A percentile compares a stretch with the other conserved stretches of the same genome.
Evolutionary conservation across 1,140 invertebrate species (phyloP).

Genomic region (Drosophila mojavensis): DNA sequence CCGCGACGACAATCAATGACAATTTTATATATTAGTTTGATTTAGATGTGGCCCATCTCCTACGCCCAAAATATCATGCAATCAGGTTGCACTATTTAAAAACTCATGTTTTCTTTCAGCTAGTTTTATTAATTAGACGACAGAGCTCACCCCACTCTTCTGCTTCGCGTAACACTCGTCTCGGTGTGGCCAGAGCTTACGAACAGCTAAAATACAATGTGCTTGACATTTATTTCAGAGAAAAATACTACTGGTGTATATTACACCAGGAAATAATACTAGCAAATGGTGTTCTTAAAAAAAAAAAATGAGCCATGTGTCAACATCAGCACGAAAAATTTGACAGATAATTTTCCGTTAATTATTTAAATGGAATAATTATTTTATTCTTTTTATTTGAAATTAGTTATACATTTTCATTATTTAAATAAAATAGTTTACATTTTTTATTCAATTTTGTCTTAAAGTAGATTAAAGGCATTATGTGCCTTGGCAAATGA

Average conservation of each 20-base stretch:
- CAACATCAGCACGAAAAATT: too few species aligned
- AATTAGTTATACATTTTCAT: too few species aligned
- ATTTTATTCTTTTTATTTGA: too few species aligned
- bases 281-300: background rate
- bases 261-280: background rate
- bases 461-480: too few species aligned
- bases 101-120: conserved; percentile 30
- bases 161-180: conserved; percentile 35
- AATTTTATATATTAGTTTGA: conserved; percentile 16
- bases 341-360: too few species aligned
- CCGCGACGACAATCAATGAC: background rate
- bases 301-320: background rate
- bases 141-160: conserved; percentile 1
- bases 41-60: background rate
- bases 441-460: too few species aligned
- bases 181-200: conserved; percentile 19
- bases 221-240: background rate
- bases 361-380: too few species aligned
- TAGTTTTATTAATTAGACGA: conserved; percentile 19
- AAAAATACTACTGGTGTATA: background rate
- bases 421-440: too few species aligned
- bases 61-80: conserved; percentile 1
- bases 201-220: background rate
- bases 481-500: too few species aligned
- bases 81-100: background rate